Evolutionary conservation across 2,113 vertebrate species (phyloP).

Genomic region (Callipepla californica): DNA sequence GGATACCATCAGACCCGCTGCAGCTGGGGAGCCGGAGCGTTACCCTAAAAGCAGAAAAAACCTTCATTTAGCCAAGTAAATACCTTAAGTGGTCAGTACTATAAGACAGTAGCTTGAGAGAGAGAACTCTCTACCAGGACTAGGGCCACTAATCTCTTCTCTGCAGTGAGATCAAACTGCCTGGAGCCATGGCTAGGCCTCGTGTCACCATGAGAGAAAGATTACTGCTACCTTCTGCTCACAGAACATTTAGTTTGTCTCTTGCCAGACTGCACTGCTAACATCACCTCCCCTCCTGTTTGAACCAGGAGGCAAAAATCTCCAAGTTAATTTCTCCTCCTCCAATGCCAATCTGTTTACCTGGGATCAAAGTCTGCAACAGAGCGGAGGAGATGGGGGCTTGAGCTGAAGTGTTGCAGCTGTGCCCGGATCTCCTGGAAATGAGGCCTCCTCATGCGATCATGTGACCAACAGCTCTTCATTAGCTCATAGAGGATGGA

Average conservation of each 20-base stretch:
- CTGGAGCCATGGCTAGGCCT: background rate
- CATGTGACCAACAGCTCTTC: constrained; percentile 82
- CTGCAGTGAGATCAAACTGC: background rate
- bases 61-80: background rate
- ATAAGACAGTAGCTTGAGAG: background rate
- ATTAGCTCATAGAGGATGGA: constrained; percentile 82
- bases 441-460: constrained; percentile 72
- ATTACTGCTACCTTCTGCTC: background rate
- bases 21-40: constrained; percentile 81
- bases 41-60: constrained; percentile 52
- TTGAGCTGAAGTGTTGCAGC: constrained; percentile 79
- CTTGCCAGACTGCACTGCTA: background rate
- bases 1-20: constrained; percentile 81
- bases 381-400: constrained; percentile 77
- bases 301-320: background rate
- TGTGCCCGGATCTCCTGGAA: constrained; percentile 81
- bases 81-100: background rate
- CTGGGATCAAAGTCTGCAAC: constrained; percentile 83
- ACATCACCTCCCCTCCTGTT: background rate
- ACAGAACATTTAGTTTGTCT: background rate
- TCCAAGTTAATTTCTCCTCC: background rate
- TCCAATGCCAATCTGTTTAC: constrained; percentile 33
- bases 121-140: background rate
- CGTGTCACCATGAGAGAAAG: background rate
- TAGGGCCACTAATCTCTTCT: background rate